Evolutionary conservation across 2,888 invertebrate genomes (phyloP).

Genomic region (Eilema caniola): DNA sequence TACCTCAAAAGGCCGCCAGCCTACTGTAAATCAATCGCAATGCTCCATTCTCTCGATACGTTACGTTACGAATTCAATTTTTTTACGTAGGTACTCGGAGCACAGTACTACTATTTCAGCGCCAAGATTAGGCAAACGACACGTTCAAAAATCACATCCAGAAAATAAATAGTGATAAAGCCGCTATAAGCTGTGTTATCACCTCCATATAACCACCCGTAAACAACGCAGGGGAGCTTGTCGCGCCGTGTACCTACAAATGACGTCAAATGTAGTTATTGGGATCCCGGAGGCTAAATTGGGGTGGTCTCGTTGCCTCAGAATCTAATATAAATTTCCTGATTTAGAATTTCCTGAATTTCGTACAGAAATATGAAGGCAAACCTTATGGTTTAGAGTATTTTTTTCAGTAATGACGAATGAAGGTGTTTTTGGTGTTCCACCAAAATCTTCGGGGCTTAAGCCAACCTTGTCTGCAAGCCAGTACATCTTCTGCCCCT

Average conservation of each 20-base stretch:
- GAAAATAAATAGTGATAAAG: conserved; percentile 43
- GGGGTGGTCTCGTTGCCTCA: conserved; percentile 58
- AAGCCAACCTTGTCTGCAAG: not conserved
- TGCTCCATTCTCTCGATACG: no score
- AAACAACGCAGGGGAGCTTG: conserved; percentile 28
- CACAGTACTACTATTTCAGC: not conserved
- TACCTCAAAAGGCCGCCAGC: no score
- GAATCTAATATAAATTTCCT: conserved; percentile 67
- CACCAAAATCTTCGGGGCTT: no score
- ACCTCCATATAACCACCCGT: conserved; percentile 21
- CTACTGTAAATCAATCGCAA: no score
- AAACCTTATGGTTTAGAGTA: conserved; percentile 5
- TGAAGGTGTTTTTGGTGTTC: no score
- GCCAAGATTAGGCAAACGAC: conserved; percentile 8
- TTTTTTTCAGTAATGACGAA: no score
- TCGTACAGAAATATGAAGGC: conserved; percentile 33
- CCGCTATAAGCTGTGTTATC: conserved; percentile 46
- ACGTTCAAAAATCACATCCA: conserved; percentile 22
- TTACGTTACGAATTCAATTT: no score
- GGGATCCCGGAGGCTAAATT: conserved; percentile 63
- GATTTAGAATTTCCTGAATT: conserved; percentile 55
- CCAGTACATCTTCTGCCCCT: not conserved
- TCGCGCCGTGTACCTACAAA: conserved; percentile 56
- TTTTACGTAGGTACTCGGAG: no score
- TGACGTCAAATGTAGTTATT: conserved; percentile 67